phyloP scores from a whole-genome alignment of 2,888 invertebrate genomes.

The Drepanosiphum platanoidis region DNA sequence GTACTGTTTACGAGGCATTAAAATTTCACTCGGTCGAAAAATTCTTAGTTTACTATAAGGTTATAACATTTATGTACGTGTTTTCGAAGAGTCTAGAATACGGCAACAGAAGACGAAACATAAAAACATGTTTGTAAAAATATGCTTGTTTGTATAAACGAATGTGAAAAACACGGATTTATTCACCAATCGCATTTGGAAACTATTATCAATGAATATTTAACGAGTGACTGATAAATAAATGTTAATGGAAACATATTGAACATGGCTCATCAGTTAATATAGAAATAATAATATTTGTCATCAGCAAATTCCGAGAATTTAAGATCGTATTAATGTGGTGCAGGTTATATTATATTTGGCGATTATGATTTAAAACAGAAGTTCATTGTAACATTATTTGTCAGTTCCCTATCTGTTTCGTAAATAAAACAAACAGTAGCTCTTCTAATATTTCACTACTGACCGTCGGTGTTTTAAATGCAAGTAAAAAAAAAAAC shows the following conservation, averaged over 20 bases:
- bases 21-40: constrained; percentile 18
- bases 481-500: no score
- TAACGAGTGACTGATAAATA: background rate
- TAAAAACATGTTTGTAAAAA: constrained; percentile 34
- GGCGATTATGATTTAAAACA: background rate
- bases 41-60: background rate
- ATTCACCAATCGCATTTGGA: constrained; percentile 12
- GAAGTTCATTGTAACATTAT: background rate
- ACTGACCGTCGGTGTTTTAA: no score
- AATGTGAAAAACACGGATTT: background rate
- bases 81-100: constrained; percentile 12
- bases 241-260: background rate
- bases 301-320: background rate
- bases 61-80: constrained; percentile 31
- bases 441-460: no score
- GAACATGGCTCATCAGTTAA: background rate
- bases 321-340: background rate
- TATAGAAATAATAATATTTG: background rate
- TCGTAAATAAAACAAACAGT: background rate
- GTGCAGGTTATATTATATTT: background rate
- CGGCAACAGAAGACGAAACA: background rate
- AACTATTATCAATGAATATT: constrained; percentile 26
- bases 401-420: background rate
- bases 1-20: constrained; percentile 42
- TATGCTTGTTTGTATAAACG: constrained; percentile 25